Percentiles rank a stretch among this genome's conserved stretches.
Evolutionary conservation across 2,888 invertebrate genomes (phyloP).

Genomic region (Scaptomyza tumidula): DNA sequence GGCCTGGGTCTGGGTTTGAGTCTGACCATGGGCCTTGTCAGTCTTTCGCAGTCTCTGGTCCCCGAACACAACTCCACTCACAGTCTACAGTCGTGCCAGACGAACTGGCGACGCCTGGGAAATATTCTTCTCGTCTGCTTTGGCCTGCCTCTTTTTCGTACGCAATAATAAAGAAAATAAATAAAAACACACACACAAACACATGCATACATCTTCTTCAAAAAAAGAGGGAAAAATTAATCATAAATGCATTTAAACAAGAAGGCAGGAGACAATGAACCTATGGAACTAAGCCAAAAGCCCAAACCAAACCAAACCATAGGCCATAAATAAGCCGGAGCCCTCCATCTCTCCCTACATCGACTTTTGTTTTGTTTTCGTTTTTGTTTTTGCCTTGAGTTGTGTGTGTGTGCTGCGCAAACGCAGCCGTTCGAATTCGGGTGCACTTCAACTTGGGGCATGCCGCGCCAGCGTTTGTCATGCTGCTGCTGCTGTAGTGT

Average conservation of each 20-base stretch:
- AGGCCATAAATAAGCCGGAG: constrained; percentile 73
- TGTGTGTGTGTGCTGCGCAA: constrained; percentile 66
- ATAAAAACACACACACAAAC: constrained; percentile 45
- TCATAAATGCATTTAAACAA: constrained; percentile 78
- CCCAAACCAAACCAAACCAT: constrained; percentile 59
- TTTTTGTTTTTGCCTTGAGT: constrained; percentile 20
- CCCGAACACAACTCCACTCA: constrained; percentile 8
- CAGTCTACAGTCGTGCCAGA: constrained; percentile 73
- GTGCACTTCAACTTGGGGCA: constrained; percentile 75
- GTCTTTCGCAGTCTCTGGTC: constrained; percentile 13
- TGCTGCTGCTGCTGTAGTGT: constrained; percentile 20
- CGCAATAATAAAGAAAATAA: constrained; percentile 77
- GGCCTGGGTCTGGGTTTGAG: constrained; percentile 34
- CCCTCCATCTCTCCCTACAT: constrained; percentile 9
- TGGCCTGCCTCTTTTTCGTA: constrained; percentile 62
- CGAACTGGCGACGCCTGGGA: constrained; percentile 83
- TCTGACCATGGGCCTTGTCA: constrained; percentile 15
- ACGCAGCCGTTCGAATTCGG: constrained; percentile 67
- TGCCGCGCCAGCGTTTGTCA: constrained; percentile 57
- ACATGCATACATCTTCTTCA: constrained; percentile 15
- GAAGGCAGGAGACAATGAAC: constrained; percentile 73
- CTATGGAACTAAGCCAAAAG: constrained; percentile 68
- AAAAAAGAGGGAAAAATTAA: constrained; percentile 37
- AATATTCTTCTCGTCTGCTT: constrained; percentile 69
- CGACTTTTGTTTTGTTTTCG: not conserved